Conservation (phyloP, 2,113 vertebrate species). For the Oreocharis arfaki region DNA sequence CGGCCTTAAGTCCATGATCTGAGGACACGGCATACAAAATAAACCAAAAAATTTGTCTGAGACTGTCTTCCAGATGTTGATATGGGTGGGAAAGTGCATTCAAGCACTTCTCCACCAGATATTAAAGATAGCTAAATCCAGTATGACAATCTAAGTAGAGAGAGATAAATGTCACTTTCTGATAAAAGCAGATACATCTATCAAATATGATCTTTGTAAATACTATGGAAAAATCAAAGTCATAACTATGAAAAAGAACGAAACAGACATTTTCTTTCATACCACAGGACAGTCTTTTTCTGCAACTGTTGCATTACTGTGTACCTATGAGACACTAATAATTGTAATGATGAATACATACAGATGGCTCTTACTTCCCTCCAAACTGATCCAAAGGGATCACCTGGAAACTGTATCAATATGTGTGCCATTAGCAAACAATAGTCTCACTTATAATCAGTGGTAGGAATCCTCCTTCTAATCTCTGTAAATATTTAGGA, state of each 20-base stretch:
- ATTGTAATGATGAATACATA: neutral
- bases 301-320: neutral
- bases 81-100: neutral
- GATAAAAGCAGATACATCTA: neutral
- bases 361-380: neutral
- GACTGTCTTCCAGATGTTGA: constrained; percentile 8
- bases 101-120: neutral
- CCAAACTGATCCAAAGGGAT: neutral
- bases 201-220: neutral
- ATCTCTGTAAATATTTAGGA: neutral
- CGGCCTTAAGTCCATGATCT: neutral
- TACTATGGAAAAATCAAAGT: neutral
- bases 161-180: neutral
- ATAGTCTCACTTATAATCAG: neutral
- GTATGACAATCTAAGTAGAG: neutral
- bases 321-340: neutral
- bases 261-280: neutral
- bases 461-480: neutral
- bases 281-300: neutral
- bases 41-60: neutral
- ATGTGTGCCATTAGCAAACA: neutral
- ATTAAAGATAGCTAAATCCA: neutral
- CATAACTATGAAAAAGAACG: neutral
- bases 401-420: neutral
- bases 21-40: neutral